Evolutionary conservation across 37 sponge, comb jelly and placozoan species (phyloP), one percentile per base, ranked within the genome.

Genomic region (Halichondria panicea): DNA sequence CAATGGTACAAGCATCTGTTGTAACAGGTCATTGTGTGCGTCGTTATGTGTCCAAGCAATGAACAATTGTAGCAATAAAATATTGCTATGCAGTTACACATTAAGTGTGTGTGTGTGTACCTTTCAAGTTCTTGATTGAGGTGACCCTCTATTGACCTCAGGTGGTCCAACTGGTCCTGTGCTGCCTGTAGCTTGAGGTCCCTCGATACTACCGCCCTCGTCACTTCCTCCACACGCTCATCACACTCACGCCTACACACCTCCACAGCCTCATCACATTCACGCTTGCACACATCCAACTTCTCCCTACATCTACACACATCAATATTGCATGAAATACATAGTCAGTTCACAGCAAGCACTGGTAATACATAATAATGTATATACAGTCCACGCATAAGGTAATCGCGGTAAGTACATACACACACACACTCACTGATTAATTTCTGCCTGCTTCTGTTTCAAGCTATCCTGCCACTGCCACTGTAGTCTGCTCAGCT

Each of bases 161-260:
- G 48, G n/a, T 35, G 68, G 27, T 69, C 60, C 33, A 6, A 37
- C 41, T 30, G 0, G 19, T 55, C 44, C 80, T 79, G 60, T 33
- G 69, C 39, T 69, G 80, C 22, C 45, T 68, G 59, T 25, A 68
- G 41, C 70, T 56, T n/a, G 7, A 69, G 35, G 41, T 79, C 80
- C n/a, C 30, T 56, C 12, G 65, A 55, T 35, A 79, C 80, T 0
- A 33, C 40, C 36, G 68, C 80, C 46, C 55, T 41, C 6, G 42
- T 32, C 27, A 66, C 45, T 25, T 39, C 70, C 27, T 50, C 70
- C 38, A 24, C 31, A 19, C 42, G n/a, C n/a, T 21, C 37, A 34
- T 79, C 44, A 42, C 22, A 38, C 43, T 58, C 50, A 19, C 43
- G 52, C 44, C 50, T 70, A 13, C 50, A 18, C 9, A 13, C 50